These are phyloP conservation scores for Mastigias papua DNA, from an alignment of 30 jellyfish, hydroid and myxozoan genomes.

Conservation along the genomic window DNA sequence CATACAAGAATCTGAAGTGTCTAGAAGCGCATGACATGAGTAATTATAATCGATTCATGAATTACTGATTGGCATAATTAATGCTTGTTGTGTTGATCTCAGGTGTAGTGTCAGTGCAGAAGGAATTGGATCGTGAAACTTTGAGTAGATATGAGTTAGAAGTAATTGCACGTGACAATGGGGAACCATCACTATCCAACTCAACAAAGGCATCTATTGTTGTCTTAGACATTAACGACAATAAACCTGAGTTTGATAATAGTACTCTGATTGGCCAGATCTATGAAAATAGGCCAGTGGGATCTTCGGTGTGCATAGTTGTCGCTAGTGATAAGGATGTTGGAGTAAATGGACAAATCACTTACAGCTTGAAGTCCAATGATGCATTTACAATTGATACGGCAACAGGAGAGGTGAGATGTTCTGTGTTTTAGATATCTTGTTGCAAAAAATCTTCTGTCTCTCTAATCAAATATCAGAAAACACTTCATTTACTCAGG, in stretches of 20 bases:
- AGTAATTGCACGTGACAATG: slow-evolving; percentile 82
- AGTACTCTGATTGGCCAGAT: slow-evolving; percentile 65
- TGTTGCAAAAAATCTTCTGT: too few species aligned
- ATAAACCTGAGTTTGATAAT: slow-evolving; percentile 52
- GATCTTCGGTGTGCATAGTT: slow-evolving; percentile 68
- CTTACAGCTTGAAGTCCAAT: slow-evolving; percentile 42
- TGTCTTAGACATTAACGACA: slow-evolving; percentile 64
- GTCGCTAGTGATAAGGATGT: slow-evolving; percentile 74
- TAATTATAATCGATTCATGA: too few species aligned
- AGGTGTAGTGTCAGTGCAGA: too few species aligned
- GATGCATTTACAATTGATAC: slow-evolving; percentile 60
- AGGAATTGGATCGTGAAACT: slow-evolving; percentile 84
- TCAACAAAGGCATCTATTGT: slow-evolving; percentile 30
- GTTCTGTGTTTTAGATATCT: neutral
- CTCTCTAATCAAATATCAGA: too few species aligned
- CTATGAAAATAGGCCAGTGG: slow-evolving; percentile 57
- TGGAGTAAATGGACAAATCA: slow-evolving; percentile 59
- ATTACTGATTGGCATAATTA: too few species aligned
- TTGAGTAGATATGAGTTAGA: too few species aligned
- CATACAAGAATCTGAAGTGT: too few species aligned
- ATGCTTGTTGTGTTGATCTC: too few species aligned
- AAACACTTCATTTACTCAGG: too few species aligned
- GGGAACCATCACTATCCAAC: slow-evolving; percentile 54
- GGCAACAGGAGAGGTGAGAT: slow-evolving; percentile 56
- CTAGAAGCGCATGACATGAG: too few species aligned